Evolutionary conservation across 2,888 invertebrate species (phyloP), one percentile per base, ranked within the genome.

Genomic region (Kuschelorhynchus macadamiae): DNA sequence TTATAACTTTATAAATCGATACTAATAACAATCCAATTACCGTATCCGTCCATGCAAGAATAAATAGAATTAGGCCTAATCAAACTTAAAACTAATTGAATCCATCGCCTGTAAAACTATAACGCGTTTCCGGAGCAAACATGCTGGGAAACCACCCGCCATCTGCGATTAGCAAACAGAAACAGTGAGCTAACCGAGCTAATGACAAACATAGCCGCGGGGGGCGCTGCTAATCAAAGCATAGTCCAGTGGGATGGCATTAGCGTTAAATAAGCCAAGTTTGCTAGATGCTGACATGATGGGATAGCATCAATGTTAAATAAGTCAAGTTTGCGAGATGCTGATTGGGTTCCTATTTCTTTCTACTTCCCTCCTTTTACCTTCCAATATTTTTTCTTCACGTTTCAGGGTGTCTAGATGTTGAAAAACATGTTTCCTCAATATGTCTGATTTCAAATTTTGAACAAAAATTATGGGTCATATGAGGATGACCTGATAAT

Each of bases 81-180:
- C 46, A 66, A 60, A 60, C 60, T 14, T 16, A 36, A n/a, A 14
- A 39, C 46, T 60, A 60, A 66, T 60, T 60, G 33, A 59, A 66
- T 55, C 21, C 53, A 21, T 47, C 53, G 46, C 52, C 39, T n/a
- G 42, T 56, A 56, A 67, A 67, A 57, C 62, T 62, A 62, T 64
- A 53, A 49, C 36, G 25, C 75, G 74, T 71, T 70, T 64, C 73
- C 71, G 72, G 71, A 74, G 74, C 71, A 74, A 74, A 75, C 75
- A 72, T 69, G 70, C 70, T 70, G 71, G 72, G 71, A 69, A 68
- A 67, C 68, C 78, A 79, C 77, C 78, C 77, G 79, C 79, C 81
- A 83, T 83, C 83, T 83, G 83, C 79, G 81, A 82, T 82, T 82
- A 79, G 82, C 83, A 83, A 83, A 83, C 83, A 83, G 80, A 78